These are phyloP conservation scores for Syngnathus acus DNA, from an alignment of 2,797 vertebrate genomes.

Conservation along the genomic window DNA sequence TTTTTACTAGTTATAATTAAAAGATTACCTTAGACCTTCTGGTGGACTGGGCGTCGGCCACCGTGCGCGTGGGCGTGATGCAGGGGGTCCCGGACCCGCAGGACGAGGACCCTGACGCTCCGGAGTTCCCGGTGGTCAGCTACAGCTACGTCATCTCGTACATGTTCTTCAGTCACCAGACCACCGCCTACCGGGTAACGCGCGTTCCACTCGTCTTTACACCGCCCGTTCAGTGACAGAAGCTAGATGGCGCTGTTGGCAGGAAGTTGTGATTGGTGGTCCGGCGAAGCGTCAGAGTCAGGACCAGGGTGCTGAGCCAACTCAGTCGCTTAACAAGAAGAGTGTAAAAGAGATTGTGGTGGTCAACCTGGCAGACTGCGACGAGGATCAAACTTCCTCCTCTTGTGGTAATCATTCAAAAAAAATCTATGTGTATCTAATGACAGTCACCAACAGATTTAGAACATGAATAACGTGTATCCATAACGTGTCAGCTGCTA, in stretches of 20 bases:
- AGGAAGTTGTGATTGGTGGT: constrained; percentile 14
- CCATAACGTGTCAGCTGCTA: too few species aligned
- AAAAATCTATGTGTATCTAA: not conserved
- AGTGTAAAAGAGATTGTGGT: not conserved
- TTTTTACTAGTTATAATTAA: too few species aligned
- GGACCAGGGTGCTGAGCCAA: not conserved
- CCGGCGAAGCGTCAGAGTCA: constrained; percentile 6
- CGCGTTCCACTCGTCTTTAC: not conserved
- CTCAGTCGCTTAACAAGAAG: constrained; percentile 5
- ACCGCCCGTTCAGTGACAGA: not conserved
- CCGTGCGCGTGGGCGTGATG: constrained; percentile 68
- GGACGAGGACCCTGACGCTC: constrained; percentile 30
- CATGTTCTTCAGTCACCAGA: constrained; percentile 51
- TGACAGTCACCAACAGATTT: not conserved
- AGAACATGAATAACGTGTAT: not conserved
- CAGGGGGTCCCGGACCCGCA: constrained; percentile 65
- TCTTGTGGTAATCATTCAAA: not conserved
- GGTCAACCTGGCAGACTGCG: not conserved
- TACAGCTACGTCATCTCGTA: constrained; percentile 75
- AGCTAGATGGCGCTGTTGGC: not conserved
- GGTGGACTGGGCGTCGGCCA: constrained; percentile 42
- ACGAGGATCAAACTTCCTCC: not conserved
- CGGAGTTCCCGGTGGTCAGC: constrained; percentile 55
- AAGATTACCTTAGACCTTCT: constrained; percentile 37
- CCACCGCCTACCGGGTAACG: constrained; percentile 13